Percentiles rank a stretch among this genome's conserved stretches.
Evolutionary conservation across 2,888 invertebrate genomes (phyloP).

Genomic region (Melangyna quadrimaculata): DNA sequence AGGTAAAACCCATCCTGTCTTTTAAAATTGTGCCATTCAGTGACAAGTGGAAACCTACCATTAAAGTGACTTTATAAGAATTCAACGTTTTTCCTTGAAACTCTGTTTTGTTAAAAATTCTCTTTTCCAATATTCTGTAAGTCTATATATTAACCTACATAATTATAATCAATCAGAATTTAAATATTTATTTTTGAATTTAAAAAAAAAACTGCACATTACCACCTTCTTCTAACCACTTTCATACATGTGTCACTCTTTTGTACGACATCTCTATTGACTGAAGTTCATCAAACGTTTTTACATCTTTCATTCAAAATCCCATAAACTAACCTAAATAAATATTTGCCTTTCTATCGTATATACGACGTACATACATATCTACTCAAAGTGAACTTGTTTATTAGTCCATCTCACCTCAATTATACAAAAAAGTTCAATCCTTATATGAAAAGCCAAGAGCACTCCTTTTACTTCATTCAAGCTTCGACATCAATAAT

Average conservation of each 20-base stretch:
- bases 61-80: too few species aligned
- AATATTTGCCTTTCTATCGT: slow-evolving; percentile 11
- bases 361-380: not conserved
- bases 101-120: not conserved
- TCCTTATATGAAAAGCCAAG: slow-evolving; percentile 19
- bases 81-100: too few species aligned
- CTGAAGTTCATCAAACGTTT: slow-evolving; percentile 45
- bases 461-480: slow-evolving; percentile 11
- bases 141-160: too few species aligned
- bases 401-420: slow-evolving; percentile 65
- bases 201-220: not conserved
- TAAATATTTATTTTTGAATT: too few species aligned
- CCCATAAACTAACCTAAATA: slow-evolving; percentile 59
- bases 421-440: slow-evolving; percentile 36
- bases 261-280: slow-evolving; percentile 12
- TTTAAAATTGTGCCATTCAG: too few species aligned
- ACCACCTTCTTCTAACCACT: not conserved
- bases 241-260: not conserved
- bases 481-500: slow-evolving; percentile 44
- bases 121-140: too few species aligned
- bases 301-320: slow-evolving; percentile 14
- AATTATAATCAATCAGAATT: not conserved
- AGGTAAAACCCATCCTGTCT: too few species aligned
- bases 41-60: too few species aligned
- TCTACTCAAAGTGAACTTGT: slow-evolving; percentile 47